Conservation (phyloP, 2,113 vertebrate species). For the Barbus barbus region DNA sequence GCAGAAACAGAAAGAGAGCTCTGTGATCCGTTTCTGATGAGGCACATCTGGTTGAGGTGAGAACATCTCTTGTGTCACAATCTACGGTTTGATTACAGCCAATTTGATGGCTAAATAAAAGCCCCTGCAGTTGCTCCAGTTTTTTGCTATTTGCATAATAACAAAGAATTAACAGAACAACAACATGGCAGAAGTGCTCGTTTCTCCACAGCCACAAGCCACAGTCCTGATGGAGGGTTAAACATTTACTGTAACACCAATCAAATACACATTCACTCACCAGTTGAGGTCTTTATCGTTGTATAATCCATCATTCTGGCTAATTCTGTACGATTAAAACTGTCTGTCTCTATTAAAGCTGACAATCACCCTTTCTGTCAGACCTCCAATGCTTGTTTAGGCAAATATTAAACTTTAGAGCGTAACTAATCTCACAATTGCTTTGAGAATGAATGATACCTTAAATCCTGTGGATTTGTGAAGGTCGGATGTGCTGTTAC, state of each 20-base stretch:
- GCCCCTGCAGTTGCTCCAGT: background rate
- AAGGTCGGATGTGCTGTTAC: background rate
- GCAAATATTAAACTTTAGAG: background rate
- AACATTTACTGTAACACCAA: constrained; percentile 35
- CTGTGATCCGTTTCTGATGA: constrained; percentile 45
- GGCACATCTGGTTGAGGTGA: constrained; percentile 46
- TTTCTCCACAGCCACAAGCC: constrained; percentile 18
- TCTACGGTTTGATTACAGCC: constrained; percentile 26
- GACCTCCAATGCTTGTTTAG: background rate
- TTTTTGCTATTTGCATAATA: background rate
- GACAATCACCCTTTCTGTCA: background rate
- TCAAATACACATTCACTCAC: constrained; percentile 16
- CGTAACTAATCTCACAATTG: background rate
- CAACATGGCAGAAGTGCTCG: background rate
- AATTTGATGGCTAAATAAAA: constrained; percentile 14
- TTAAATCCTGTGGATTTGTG: background rate
- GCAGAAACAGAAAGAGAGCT: background rate
- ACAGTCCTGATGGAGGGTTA: constrained; percentile 28
- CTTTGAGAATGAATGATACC: background rate
- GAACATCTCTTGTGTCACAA: constrained; percentile 15
- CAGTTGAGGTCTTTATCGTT: background rate
- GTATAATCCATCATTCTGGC: constrained; percentile 3
- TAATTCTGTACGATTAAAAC: background rate
- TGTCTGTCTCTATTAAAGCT: background rate
- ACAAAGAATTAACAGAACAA: background rate